Conservation (phyloP, 37 sponge, comb jelly and placozoan species). For the Beroe forskalii region DNA sequence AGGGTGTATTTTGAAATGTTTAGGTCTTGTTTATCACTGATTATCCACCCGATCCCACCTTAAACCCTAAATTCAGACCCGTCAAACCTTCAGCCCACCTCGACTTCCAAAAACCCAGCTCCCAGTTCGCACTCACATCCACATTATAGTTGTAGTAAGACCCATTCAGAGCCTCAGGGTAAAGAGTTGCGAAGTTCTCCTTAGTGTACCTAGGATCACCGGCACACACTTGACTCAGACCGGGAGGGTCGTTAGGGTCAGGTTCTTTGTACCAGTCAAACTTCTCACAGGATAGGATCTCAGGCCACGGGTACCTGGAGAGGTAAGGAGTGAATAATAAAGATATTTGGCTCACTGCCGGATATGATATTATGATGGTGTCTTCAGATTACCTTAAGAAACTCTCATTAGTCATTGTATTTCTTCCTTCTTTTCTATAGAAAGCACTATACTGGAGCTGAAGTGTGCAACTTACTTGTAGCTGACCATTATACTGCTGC, state of each 20-base stretch:
- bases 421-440: too few relatives aligned
- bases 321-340: not conserved
- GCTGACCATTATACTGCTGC: slow-evolving; percentile 21
- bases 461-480: slow-evolving; percentile 19
- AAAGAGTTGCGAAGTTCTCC: not conserved
- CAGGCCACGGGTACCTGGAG: slow-evolving; percentile 46
- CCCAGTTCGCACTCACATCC: too few relatives aligned
- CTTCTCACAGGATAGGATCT: slow-evolving; percentile 14
- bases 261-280: not conserved
- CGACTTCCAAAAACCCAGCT: too few relatives aligned
- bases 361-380: too few relatives aligned
- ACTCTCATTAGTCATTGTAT: too few relatives aligned
- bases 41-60: not conserved
- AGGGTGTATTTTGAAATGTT: too few relatives aligned
- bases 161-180: slow-evolving; percentile 6
- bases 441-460: not conserved
- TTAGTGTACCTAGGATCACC: slow-evolving; percentile 4
- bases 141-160: not conserved
- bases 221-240: not conserved
- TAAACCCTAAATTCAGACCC: too few relatives aligned
- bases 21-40: too few relatives aligned
- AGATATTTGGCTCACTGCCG: too few relatives aligned
- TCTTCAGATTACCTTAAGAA: too few relatives aligned
- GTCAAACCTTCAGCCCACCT: too few relatives aligned
- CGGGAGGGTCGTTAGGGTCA: not conserved